Evolutionary conservation across 2,113 vertebrate species (phyloP).

Genomic region (Puffinus mauretanicus): DNA sequence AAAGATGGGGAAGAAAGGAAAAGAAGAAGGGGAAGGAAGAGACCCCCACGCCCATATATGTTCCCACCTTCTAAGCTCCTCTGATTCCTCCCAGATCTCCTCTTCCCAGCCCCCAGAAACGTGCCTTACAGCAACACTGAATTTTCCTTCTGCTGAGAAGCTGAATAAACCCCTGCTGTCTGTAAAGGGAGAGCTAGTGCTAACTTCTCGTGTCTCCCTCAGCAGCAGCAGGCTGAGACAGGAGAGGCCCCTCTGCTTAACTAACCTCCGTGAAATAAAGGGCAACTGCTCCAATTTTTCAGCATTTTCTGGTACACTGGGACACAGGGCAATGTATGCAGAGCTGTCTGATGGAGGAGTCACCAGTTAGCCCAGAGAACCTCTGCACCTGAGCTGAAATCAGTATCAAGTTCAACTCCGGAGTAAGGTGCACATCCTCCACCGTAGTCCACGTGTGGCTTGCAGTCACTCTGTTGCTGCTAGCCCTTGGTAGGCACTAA

Average conservation of each 20-base stretch:
- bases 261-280: not conserved
- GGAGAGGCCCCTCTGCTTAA: not conserved
- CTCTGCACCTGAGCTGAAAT: not conserved
- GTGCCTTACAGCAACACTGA: not conserved
- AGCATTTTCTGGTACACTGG: not conserved
- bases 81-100: not conserved
- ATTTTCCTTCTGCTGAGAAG: not conserved
- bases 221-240: not conserved
- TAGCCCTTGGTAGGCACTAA: not conserved
- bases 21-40: not conserved
- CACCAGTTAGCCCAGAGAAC: not conserved
- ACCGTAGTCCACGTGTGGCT: not conserved
- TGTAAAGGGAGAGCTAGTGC: not conserved
- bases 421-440: no score
- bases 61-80: not conserved
- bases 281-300: not conserved
- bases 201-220: not conserved
- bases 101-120: not conserved
- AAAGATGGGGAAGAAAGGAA: not conserved
- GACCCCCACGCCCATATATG: not conserved
- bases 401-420: accelerated
- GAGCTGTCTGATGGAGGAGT: not conserved
- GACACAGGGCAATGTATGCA: no score
- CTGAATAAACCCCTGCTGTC: not conserved
- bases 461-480: not conserved